Base-by-base conservation (phyloP, 2,888 invertebrate species). In the Callinectes sapidus region DNA sequence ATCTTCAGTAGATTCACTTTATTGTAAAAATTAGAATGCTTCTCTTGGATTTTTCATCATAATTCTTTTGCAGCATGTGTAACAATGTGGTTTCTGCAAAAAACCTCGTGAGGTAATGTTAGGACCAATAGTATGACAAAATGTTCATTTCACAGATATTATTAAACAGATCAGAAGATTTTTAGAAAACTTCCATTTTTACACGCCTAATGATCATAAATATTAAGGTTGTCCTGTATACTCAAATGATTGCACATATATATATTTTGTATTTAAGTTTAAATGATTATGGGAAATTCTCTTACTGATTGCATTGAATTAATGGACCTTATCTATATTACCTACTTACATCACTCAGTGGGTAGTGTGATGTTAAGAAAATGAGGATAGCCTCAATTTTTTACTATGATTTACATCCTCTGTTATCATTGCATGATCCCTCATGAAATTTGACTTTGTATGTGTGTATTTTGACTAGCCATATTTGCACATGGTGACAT, bases 151-250 rank as follows among this genome's bases (percentile, higher is more conserved):
- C 48, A 48, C 48, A 48, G 5, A 8, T 48, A 48, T 0, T 48
- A 48, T 48, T 48, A 10, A 8, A 48, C 48, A 48, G 48, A 8
- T 48, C 48, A 48, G 10, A 48, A 10, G 48, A 48, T 48, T 48
- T 48, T 48, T 48, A 6, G 48, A 48, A 48, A 48, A 48, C 48
- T 48, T 6, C 6, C 10, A 1, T 71, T 28, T 28, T 10, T 28
- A 18, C 48, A 42, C 28, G n/a, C 55, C 8, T n/a, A 5, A 55
- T 48, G 87, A 32, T 54, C 28, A 48, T 87, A 48, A 54, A 48
- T 87, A 28, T 86, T 48, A 42, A 54, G 87, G 87, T 48, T 28
- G 71, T 28, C 71, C n/a, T 71, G 28, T 28, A 71, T 89, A 28
- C 61, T 8, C 28, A 39, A n/a, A 86, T 86, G n/a, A 42, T 16